phyloP scores from a whole-genome alignment of 2,797 vertebrate genomes.

The Sciurus carolinensis region DNA sequence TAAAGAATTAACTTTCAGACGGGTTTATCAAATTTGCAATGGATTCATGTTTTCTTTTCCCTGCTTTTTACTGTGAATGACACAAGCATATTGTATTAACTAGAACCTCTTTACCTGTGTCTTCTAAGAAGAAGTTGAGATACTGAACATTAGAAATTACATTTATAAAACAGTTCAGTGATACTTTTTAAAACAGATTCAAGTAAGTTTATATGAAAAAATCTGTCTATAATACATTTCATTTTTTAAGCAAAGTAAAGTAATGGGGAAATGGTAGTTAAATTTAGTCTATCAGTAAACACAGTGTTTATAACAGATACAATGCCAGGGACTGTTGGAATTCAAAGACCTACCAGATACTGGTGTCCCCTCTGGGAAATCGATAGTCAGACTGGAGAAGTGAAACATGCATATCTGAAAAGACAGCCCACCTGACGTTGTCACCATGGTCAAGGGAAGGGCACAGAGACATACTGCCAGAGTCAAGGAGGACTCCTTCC shows the following conservation, averaged over 20 bases:
- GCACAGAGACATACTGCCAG: fast-evolving
- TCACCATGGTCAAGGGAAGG: neutral
- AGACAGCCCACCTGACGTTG: neutral
- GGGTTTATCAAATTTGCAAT: neutral
- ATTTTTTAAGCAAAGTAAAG: constrained; percentile 26
- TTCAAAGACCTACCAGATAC: neutral
- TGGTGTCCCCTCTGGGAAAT: neutral
- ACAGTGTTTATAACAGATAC: neutral
- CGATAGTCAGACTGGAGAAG: neutral
- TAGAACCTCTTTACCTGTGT: neutral
- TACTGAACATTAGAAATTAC: neutral
- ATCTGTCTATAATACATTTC: neutral
- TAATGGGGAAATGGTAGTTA: neutral
- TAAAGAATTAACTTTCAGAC: neutral
- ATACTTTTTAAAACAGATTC: constrained; percentile 19
- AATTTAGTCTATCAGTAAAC: neutral
- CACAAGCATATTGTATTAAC: neutral
- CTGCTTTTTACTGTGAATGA: constrained; percentile 7
- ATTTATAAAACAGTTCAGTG: constrained; percentile 8
- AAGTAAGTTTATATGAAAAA: neutral
- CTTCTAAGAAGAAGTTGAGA: constrained; percentile 52
- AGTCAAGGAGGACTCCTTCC: neutral
- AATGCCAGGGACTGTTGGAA: neutral
- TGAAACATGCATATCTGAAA: neutral
- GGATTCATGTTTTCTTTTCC: neutral